Evolutionary conservation across 2,888 invertebrate species (phyloP), one percentile per base, ranked within the genome.

Genomic region (Brachynemurus nebulosus): DNA sequence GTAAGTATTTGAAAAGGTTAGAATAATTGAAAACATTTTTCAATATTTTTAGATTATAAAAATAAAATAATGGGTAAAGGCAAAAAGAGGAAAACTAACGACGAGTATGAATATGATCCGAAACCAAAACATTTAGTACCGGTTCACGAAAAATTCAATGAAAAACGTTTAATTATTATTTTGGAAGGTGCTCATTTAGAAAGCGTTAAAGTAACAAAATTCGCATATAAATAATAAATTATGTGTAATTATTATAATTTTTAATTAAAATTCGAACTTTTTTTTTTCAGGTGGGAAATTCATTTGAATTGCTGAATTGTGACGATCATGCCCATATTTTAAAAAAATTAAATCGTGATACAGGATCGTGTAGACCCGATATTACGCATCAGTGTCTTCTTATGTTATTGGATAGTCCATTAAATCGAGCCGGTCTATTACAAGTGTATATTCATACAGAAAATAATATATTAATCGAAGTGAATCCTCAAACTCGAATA

Each of bases 321-420:
- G 96, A 97, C 62, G 92, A 93, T 59, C 96, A 97, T 64, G 73
- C 75, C 18, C 70, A 76, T 52, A 81, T 92, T 48, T 69, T 95
- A 52, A 80, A 83, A 52, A 93, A 86, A 61, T 82, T 86, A 61
- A 83, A 86, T 53, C 72, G 90, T 47, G 89, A 93, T 55, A 83
- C 86, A 1, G 85, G 89, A 0, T 76, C 84, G 2, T 92, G 90
- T 57, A 72, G 98, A 21, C 98, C 98, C 0, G 98, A 99, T 59
- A 98, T 99, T 48, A 79, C 90, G 1, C 97, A 99, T 64, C 97
- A 97, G 64, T 97, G 96, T 60, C 70, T 99, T 12, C 69, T 98
- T 1, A 98, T 97, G 95, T 70, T 98, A 39, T 80, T 97, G 70
- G 97, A 99, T 62, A 95, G 95, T 48, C 98, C 98, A 0, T 66